These are phyloP conservation scores for Trinorchestia longiramus DNA, from an alignment of 1,140 invertebrate species.

Conservation along the genomic window DNA sequence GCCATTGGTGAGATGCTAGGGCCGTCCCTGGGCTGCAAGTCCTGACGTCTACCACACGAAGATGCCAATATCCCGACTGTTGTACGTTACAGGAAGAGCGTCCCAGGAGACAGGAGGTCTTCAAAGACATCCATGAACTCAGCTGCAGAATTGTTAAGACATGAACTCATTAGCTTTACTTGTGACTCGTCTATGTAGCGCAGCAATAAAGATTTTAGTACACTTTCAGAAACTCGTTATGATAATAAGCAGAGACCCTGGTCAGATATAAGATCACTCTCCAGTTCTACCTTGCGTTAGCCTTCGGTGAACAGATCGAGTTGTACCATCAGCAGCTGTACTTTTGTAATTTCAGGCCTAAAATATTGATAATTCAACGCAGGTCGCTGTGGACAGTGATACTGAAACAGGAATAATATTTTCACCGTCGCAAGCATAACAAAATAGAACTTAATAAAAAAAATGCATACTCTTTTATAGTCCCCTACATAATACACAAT, in stretches of 20 bases:
- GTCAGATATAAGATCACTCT: neutral
- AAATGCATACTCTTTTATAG: neutral
- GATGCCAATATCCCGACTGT: neutral
- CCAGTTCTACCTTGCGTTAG: neutral
- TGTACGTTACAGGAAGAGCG: too few relatives aligned
- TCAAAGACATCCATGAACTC: neutral
- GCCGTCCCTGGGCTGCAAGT: neutral
- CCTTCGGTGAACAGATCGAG: neutral
- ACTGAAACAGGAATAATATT: neutral
- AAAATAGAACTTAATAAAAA: neutral
- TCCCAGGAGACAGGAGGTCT: neutral
- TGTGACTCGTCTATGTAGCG: neutral
- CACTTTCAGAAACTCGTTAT: neutral
- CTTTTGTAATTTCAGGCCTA: neutral
- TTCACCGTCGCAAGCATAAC: neutral
- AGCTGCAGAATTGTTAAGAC: neutral
- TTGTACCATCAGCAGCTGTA: neutral
- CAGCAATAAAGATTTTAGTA: neutral
- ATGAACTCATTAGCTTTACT: neutral
- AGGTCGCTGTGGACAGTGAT: neutral
- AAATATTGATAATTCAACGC: too few relatives aligned
- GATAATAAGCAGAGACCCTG: neutral
- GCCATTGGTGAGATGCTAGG: neutral
- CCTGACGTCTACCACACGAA: neutral
- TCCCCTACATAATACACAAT: neutral